Conservation (phyloP, 2,797 vertebrate species). For the Gymnothorax javanicus region DNA sequence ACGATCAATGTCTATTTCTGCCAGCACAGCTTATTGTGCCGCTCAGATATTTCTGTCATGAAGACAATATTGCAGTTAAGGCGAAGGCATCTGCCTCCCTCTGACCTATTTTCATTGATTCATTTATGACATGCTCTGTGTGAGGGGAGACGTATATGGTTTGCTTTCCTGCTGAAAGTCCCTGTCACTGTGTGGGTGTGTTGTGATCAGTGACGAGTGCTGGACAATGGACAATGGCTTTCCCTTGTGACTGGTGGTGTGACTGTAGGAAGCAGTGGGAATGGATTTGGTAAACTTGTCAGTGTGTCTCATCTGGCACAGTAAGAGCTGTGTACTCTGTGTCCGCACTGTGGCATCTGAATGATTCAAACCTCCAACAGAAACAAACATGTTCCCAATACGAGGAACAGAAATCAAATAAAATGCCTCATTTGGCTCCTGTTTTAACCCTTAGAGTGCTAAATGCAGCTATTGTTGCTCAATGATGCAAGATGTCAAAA, state of each 20-base stretch:
- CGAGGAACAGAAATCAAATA: not conserved
- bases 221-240: not conserved
- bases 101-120: not conserved
- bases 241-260: not conserved
- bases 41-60: not conserved
- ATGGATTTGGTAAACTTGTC: not conserved
- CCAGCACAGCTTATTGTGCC: not conserved
- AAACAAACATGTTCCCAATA: not conserved
- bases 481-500: too few relatives aligned
- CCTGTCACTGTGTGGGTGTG: not conserved
- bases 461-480: too few relatives aligned
- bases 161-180: not conserved
- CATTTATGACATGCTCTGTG: not conserved
- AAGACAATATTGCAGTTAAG: not conserved
- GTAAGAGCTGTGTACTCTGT: not conserved
- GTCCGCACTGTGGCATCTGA: not conserved
- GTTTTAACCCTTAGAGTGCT: not conserved
- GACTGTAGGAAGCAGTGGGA: not conserved
- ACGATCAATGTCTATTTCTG: not conserved
- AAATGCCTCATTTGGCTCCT: not conserved
- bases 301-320: not conserved
- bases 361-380: not conserved
- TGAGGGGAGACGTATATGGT: not conserved
- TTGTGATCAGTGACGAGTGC: not conserved
- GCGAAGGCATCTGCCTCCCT: not conserved